These are phyloP conservation scores for Menura novaehollandiae DNA, from an alignment of 2,113 vertebrate genomes.

Conservation along the genomic window DNA sequence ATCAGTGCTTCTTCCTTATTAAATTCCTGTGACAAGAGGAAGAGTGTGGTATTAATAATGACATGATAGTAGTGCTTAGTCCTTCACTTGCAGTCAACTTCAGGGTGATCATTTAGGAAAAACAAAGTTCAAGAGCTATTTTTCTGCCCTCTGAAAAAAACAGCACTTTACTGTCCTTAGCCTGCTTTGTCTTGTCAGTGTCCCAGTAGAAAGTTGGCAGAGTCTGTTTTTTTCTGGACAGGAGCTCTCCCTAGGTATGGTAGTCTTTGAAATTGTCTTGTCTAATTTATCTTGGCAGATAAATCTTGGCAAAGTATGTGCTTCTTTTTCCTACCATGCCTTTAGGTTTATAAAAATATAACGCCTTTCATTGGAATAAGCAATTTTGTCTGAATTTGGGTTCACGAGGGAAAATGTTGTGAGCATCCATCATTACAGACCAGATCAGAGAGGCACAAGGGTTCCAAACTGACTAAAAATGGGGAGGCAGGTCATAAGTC, in stretches of 20 bases:
- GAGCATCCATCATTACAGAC: neutral
- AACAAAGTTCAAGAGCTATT: neutral
- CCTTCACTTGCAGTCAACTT: neutral
- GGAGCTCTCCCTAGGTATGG: neutral
- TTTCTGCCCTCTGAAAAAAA: neutral
- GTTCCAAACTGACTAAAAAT: neutral
- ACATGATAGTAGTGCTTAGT: neutral
- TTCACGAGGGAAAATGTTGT: neutral
- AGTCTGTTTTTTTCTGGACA: neutral
- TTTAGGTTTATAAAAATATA: neutral
- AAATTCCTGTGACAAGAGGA: neutral
- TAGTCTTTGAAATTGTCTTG: neutral
- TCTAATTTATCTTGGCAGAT: neutral
- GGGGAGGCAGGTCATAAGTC: neutral
- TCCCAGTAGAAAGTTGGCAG: neutral
- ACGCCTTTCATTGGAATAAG: neutral
- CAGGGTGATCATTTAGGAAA: neutral
- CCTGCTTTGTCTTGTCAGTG: neutral
- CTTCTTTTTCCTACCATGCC: neutral
- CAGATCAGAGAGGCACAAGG: neutral
- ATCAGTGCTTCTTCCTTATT: neutral
- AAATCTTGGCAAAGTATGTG: neutral
- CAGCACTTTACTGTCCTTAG: neutral
- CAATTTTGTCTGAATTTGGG: neutral
- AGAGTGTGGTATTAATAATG: neutral